A percentile compares a stretch with the other conserved stretches of the same genome.
Conservation (phyloP, 2,113 vertebrate species). For the Probosciger aterrimus region DNA sequence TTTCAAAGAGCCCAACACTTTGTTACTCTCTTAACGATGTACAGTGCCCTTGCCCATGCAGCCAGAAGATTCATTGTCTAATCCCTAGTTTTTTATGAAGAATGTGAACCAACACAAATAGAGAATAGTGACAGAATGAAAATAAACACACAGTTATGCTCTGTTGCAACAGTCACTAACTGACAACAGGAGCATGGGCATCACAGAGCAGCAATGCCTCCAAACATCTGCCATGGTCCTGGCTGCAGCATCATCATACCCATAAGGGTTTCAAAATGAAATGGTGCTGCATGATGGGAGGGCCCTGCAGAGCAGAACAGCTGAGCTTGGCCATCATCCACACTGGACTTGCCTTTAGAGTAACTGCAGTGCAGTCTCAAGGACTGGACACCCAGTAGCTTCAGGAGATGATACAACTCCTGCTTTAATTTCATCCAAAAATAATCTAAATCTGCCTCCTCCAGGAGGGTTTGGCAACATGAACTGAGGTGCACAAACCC, state of each 20-base stretch:
- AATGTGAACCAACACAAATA: not conserved
- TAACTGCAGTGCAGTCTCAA: not conserved
- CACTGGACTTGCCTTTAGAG: not conserved
- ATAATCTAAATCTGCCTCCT: not conserved
- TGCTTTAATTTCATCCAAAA: not conserved
- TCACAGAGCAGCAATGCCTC: not conserved
- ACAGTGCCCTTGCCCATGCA: fast-evolving
- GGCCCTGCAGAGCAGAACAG: not conserved
- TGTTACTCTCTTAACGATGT: not conserved
- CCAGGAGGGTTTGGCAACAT: fast-evolving
- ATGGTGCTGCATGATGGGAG: not conserved
- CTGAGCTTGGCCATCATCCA: not conserved
- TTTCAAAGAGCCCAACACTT: not conserved
- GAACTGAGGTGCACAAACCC: not conserved
- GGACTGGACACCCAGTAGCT: no score
- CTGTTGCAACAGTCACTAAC: not conserved
- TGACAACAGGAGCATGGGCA: not conserved
- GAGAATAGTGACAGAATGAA: not conserved
- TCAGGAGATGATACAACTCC: not conserved
- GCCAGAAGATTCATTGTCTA: not conserved
- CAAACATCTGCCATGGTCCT: not conserved
- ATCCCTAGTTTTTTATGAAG: not conserved
- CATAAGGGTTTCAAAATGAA: fast-evolving
- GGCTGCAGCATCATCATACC: not conserved
- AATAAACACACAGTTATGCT: not conserved